Base-by-base conservation (phyloP, 1,140 invertebrate species). In the Drosophila grimshawi region DNA sequence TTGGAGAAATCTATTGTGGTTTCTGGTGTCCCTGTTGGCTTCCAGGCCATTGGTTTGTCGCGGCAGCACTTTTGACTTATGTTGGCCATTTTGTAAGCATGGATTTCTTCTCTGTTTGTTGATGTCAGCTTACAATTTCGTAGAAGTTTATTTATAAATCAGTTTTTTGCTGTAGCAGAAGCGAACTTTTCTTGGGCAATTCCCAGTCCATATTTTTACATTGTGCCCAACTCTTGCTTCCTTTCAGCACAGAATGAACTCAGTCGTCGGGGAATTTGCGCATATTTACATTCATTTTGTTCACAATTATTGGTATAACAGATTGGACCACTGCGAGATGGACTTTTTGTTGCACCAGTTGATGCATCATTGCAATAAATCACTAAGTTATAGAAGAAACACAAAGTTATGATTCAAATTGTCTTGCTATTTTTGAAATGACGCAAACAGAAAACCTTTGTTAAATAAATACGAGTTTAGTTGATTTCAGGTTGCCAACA, bases 141-240 rank as follows among this genome's bases (percentile, higher is more conserved):
- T 75, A 86, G 60, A 86, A 86, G 81, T 86, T 86, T 86, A 79
- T 86, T 86, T 86, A 86, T 86, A 86, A 86, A 86, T 86, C 81
- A 86, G 78, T 78, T 86, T 81, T 86, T 86, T 74, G 62, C 46
- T 45, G 60, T 45, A 51, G 29, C 35, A 59, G 29, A 48, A 32
- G 43, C 45, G 35, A 73, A 73, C 64, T 73, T 73, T 48, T 11
- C 53, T 7, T 5, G 45, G 53, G 70, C 63, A 41, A 10, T 39
- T 59, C 19, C 33, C 1, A 7, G 10, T 11, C 1, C 55, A 51
- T 32, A 30, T 51, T 30, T 29, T 30, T 49, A 66, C 33, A 76
- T 71, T 73, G 67, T 69, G 0, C n/a, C 19, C 51, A 73, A 51
- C 57, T 61, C 53, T 68, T 60, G 76, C 70, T 61, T 70, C 67